phyloP scores from a whole-genome alignment of 2,113 vertebrate species.

The Carassius carassius region DNA sequence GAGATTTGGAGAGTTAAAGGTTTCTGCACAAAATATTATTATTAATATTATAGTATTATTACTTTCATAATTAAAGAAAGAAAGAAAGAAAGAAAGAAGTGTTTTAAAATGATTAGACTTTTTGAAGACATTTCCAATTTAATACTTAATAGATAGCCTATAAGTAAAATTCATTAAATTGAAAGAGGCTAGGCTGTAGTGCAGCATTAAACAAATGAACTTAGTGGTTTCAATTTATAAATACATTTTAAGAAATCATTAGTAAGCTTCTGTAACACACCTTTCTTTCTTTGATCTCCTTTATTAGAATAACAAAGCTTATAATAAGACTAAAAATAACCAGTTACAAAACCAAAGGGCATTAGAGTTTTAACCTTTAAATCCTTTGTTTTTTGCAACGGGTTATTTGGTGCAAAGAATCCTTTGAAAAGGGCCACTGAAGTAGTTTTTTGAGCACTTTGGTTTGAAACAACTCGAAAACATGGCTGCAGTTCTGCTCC shows the following conservation, averaged over 20 bases:
- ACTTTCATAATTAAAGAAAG: neutral
- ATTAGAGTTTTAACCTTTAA: neutral
- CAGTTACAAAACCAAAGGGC: neutral
- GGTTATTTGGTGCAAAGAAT: neutral
- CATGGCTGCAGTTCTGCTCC: no score
- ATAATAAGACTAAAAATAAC: neutral
- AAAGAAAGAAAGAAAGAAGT: no score
- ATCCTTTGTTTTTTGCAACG: neutral
- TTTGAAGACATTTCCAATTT: neutral
- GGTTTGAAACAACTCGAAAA: no score
- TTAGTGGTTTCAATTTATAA: neutral
- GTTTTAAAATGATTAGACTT: neutral
- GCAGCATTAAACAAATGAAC: neutral
- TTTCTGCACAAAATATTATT: neutral
- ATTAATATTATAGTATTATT: no score
- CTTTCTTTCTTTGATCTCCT: neutral
- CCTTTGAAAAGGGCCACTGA: neutral
- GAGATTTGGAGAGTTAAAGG: neutral
- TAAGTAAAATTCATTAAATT: neutral
- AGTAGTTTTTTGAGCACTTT: neutral
- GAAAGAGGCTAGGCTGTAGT: neutral
- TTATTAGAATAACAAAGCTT: neutral
- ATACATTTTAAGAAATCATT: no score
- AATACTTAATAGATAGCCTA: neutral
- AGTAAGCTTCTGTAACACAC: neutral